Percentiles rank a stretch among this genome's conserved stretches.
phyloP scores from a whole-genome alignment of 1,140 invertebrate species.

The Trialeurodes vaporariorum region DNA sequence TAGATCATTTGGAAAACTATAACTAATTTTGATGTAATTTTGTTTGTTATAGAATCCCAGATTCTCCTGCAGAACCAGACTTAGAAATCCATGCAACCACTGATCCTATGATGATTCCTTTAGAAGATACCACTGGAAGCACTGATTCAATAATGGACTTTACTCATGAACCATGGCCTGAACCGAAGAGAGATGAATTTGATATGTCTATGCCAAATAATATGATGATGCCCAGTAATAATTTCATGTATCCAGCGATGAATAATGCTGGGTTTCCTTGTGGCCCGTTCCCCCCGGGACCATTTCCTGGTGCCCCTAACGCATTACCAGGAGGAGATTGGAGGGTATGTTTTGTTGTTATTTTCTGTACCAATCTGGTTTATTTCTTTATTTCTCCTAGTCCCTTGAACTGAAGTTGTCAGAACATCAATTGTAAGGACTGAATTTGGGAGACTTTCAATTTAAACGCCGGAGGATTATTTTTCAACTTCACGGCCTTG shows the following conservation, averaged over 20 bases:
- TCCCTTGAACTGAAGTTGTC: no score
- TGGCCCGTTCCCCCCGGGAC: neutral
- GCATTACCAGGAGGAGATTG: neutral
- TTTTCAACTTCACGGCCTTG: no score
- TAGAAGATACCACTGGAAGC: conserved; percentile 74
- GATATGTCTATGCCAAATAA: conserved; percentile 35
- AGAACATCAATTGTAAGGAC: no score
- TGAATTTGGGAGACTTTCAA: no score
- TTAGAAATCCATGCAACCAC: conserved; percentile 57
- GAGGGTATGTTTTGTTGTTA: neutral
- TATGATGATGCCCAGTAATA: conserved; percentile 33
- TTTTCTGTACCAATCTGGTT: neutral
- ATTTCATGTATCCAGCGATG: conserved; percentile 3
- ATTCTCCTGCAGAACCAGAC: conserved; percentile 74
- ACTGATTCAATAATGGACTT: conserved; percentile 66
- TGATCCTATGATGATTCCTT: conserved; percentile 70
- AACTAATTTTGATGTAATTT: no score
- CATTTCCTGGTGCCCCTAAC: neutral
- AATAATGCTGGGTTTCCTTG: neutral
- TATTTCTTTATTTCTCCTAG: no score
- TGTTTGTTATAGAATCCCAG: conserved; percentile 51
- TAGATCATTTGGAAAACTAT: no score
- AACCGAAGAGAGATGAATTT: conserved; percentile 44
- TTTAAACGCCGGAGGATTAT: no score
- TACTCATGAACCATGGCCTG: conserved; percentile 61